Percentiles rank a stretch among this genome's conserved stretches.
Evolutionary conservation across 2,113 vertebrate species (phyloP).

Genomic region (Paracanthobrama guichenoti): DNA sequence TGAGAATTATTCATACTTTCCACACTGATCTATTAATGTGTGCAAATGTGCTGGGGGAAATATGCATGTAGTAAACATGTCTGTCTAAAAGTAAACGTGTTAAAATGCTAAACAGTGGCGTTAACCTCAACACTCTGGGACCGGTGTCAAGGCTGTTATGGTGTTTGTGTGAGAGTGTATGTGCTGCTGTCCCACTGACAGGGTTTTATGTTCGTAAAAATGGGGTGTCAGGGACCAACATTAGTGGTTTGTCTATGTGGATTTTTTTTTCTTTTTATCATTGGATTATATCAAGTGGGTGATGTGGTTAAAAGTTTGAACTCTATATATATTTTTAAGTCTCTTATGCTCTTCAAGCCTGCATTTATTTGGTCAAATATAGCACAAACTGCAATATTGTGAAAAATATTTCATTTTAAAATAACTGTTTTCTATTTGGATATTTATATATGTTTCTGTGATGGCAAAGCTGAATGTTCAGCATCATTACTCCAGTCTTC

Average conservation of each 20-base stretch:
- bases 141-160: not conserved
- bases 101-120: not conserved
- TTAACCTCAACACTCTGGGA: not conserved
- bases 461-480: no score
- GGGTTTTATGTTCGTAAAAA: not conserved
- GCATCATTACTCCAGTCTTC: not conserved
- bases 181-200: not conserved
- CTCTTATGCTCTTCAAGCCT: no score
- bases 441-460: no score
- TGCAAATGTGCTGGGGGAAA: conserved; percentile 11
- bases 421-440: no score
- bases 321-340: no score
- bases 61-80: not conserved
- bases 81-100: not conserved
- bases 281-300: not conserved
- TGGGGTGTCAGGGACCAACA: not conserved
- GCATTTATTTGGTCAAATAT: no score
- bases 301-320: no score
- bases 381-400: no score
- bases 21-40: not conserved
- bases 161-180: not conserved
- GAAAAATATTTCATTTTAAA: no score
- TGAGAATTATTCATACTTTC: not conserved
- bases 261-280: not conserved
- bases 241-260: not conserved